Evolutionary conservation across 2,113 vertebrate species (phyloP).

Genomic region (Siniperca chuatsi): DNA sequence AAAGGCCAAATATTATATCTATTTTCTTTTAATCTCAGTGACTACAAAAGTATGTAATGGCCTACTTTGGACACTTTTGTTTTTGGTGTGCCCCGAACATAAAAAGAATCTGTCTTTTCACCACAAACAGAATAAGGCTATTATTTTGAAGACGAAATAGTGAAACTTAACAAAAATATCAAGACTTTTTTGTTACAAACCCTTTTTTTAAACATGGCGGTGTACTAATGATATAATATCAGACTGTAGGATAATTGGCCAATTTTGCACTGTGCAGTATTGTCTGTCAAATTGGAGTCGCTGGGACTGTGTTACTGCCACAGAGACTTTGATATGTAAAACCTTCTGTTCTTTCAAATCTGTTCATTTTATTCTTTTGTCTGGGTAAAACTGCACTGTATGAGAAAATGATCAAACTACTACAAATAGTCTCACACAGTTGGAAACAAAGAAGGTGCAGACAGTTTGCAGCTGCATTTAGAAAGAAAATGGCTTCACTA

Average conservation of each 20-base stretch:
- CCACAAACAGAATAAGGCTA: background rate
- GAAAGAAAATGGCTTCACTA: constrained; percentile 6
- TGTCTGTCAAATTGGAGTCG: constrained; percentile 23
- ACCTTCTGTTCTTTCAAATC: constrained; percentile 9
- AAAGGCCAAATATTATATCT: background rate
- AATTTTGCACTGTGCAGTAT: background rate
- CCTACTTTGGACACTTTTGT: background rate
- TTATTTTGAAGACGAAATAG: background rate
- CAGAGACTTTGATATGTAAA: constrained; percentile 45
- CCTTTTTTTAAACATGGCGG: background rate
- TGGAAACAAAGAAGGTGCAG: constrained; percentile 5
- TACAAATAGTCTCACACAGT: background rate
- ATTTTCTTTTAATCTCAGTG: background rate
- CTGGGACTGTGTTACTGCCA: background rate
- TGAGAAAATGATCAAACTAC: constrained; percentile 24
- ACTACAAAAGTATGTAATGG: background rate
- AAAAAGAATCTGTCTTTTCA: background rate
- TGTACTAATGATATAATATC: constrained; percentile 29
- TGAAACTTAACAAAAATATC: background rate
- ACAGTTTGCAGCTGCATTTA: constrained; percentile 1
- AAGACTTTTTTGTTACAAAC: background rate
- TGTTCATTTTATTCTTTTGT: constrained; percentile 8
- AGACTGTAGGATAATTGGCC: constrained; percentile 24
- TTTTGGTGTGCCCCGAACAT: background rate
- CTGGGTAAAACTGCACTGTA: background rate